phyloP scores from a whole-genome alignment of 2,888 invertebrate species.

The Plebejus argus region DNA sequence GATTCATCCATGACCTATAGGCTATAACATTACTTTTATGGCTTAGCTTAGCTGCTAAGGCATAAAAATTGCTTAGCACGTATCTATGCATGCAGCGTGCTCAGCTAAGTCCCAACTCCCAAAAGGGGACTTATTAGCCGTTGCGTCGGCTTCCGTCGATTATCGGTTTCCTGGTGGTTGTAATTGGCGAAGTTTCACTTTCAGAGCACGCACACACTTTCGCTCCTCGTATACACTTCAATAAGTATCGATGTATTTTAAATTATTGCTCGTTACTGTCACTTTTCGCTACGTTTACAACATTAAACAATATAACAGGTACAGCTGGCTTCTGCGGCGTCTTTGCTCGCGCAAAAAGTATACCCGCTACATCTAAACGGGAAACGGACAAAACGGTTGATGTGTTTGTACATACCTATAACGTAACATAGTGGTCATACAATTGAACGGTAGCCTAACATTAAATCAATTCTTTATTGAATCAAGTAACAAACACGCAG shows the following conservation, averaged over 20 bases:
- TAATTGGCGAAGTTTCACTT: conserved; percentile 21
- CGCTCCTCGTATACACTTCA: conserved; percentile 11
- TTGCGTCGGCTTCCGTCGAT: conserved; percentile 11
- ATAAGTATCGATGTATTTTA: conserved; percentile 1
- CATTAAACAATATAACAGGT: neutral
- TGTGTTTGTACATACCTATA: no score
- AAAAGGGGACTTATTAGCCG: conserved; percentile 8
- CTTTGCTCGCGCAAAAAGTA: neutral
- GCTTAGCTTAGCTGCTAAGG: no score
- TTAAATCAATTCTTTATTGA: no score
- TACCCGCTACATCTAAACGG: neutral
- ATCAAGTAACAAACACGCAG: no score
- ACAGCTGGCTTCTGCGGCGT: neutral
- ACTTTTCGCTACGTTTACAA: conserved; percentile 2
- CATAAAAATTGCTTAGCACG: no score
- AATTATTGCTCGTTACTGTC: neutral
- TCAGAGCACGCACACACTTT: conserved; percentile 18
- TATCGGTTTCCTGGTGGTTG: conserved; percentile 23
- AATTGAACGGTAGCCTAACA: no score
- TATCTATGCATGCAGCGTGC: neutral
- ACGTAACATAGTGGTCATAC: no score
- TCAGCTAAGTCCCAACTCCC: neutral
- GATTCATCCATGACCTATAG: no score
- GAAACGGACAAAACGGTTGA: no score
- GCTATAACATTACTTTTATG: no score